Evolutionary conservation across 2,797 vertebrate genomes (phyloP), one percentile per base, ranked within the genome.

Genomic region (Cynopterus sphinx): DNA sequence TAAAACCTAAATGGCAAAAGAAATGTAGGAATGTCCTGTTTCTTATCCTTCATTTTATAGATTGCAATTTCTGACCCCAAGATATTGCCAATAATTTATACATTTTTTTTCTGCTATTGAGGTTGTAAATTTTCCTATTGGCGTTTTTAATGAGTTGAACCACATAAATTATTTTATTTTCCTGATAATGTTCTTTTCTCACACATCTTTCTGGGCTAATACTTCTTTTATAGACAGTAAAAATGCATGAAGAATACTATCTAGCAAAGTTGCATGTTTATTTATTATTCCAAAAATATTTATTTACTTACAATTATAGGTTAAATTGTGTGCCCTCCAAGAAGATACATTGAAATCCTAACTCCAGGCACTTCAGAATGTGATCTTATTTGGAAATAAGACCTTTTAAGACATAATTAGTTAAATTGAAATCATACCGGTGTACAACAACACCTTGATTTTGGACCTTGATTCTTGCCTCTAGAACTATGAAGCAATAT

Each of bases 221-320:
- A 15, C 1, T 79, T 81, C 10, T 91, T 96, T 92, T 51, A 28
- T 16, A 84, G 79, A 87, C 2, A 57, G 43, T 53, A 59, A 53
- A 94, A 90, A 74, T 43, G 1, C 19, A 31, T 59, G 36, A 78
- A 90, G 36, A 68, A 81, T 9, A 70, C 6, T 53, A 70, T 67
- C 55, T n/a, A 57, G 31, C 33, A 46, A 67, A 70, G 59, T 70
- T 49, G 13, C 10, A 49, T 86, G 5, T 39, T 49, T 77, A 21
- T 70, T 92, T 70, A 85, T 86, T 63, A 65, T 79, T 81, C 28
- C 31, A 61, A 68, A 94, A 63, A 39, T 86, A 89, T 74, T 59
- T 83, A 78, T 75, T 85, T 57, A 82, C 46, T 41, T 82, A 77
- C 6, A 19, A 16, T 6, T 67, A 68, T 11, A 22, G 16, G 16